Base-by-base conservation (phyloP, 2,888 invertebrate species). In the Andrena haemorrhoa region DNA sequence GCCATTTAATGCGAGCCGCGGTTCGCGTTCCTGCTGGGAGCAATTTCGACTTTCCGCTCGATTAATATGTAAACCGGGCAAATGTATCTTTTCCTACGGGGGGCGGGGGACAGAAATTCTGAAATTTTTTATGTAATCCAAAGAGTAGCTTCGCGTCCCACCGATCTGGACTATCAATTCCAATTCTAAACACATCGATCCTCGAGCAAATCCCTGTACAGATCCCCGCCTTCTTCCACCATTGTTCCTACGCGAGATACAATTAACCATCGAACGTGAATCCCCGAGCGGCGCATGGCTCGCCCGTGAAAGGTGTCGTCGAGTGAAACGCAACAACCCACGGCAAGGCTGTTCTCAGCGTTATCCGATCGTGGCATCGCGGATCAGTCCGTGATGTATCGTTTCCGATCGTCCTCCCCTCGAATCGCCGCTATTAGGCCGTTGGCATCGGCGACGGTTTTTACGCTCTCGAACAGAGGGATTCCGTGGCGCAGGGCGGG, bases 361-460 rank as follows among this genome's bases (percentile, higher is more conserved):
- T 61, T 71, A 68, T 84, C 75, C 74, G 79, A 68, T 76, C 66
- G 47, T 60, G 79, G 68, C 51, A 61, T 81, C 82, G 71, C 66
- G 64, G 80, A 85, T 82, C 84, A 63, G 16, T 7, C 75, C 29
- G 79, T 86, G 89, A 90, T 86, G 74, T 84, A 90, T 88, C 85
- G 86, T 75, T 78, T 64, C 61, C 72, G 65, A 73, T 72, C 79
- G 74, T 16, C 23, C 41, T 73, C 84, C 68, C 82, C 74, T 86
- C 82, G 80, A 85, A 84, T 87, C 87, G 88, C 78, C 86, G 88
- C 86, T 88, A 90, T 88, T 86, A 90, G 87, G 85, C 84, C 82
- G 77, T 85, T 77, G 85, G 23, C 84, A 75, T 87, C 77, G 74
- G 61, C 63, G 77, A 56, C 70, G 78, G 72, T 88, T 89, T 89